Evolutionary conservation across 2,797 vertebrate species (phyloP), one percentile per base, ranked within the genome.

Genomic region (Cuculus canorus): DNA sequence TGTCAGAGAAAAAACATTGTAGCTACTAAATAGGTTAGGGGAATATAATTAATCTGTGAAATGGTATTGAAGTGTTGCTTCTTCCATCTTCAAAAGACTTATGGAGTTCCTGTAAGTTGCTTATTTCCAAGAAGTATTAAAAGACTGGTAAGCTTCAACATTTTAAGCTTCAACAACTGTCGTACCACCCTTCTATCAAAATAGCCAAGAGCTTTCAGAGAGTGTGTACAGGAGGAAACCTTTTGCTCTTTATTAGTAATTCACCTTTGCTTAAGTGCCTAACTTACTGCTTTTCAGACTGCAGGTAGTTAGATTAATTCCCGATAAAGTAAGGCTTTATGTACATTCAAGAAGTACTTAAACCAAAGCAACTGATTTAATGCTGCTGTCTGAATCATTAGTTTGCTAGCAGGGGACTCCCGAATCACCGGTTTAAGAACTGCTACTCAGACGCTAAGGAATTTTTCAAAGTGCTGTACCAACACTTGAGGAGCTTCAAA

Each of bases 321-420:
- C 70, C 85, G 73, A 5, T 94, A 94, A 97, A 82, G 64, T 92
- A 66, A 94, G 66, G 52, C 61, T 96, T 92, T 77, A 88, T 61
- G 66, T 88, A 91, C 82, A 63, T 93, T 88, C 45, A 76, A 91
- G 52, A 92, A 80, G 78, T 86, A 94, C 70, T 97, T 96, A 90
- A 88, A 96, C 91, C 89, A 88, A 94, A 95, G 83, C 57, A 82
- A 80, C 72, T 93, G 96, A 97, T 96, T 95, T 96, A 95, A 91
- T 82, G 76, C 57, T 60, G 53, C 94, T 95, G 88, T 92, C 93
- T 91, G 72, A 75, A 72, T 95, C 91, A 80, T 94, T 95, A 96
- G 81, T 37, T 53, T 92, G 66, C 83, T 95, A 94, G 81, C 83
- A 82, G 89, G 85, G 66, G 76, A 95, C 76, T 96, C 93, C 57